These are phyloP conservation scores for Meloe dianella DNA, from an alignment of 2,888 invertebrate species.

Conservation along the genomic window DNA sequence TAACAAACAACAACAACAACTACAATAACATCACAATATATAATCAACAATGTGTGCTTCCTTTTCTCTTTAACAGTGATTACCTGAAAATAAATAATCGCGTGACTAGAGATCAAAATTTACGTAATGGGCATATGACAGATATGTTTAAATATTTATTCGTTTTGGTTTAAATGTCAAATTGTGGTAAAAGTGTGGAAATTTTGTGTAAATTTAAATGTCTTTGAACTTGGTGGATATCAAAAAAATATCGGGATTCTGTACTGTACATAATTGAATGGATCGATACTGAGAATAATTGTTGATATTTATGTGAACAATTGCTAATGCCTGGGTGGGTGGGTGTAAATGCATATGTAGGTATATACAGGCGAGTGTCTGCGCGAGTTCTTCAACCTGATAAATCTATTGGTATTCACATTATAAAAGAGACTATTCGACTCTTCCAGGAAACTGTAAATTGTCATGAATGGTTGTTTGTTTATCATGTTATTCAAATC, in stretches of 20 bases:
- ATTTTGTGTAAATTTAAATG: not conserved
- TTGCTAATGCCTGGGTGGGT: conserved; percentile 22
- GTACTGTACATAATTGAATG: conserved; percentile 26
- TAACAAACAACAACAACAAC: not conserved
- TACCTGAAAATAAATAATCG: conserved; percentile 3
- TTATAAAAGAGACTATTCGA: conserved; percentile 21
- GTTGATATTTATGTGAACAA: conserved; percentile 24
- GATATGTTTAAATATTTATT: not conserved
- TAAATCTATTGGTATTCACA: conserved; percentile 35
- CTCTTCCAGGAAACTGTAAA: conserved; percentile 36
- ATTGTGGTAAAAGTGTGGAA: not conserved
- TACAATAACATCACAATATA: not conserved
- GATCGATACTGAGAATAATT: conserved; percentile 21
- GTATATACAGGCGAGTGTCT: conserved; percentile 12
- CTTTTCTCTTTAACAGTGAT: not conserved
- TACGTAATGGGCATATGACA: not conserved
- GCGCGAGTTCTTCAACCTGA: conserved; percentile 34
- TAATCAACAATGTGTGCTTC: not conserved
- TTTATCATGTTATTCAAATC: conserved; percentile 9
- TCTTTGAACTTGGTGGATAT: not conserved
- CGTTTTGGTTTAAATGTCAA: too few species aligned
- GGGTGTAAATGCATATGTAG: conserved; percentile 21
- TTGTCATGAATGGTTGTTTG: conserved; percentile 17
- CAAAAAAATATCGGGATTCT: not conserved
- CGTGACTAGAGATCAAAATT: conserved; percentile 1